Percentiles rank a stretch among this genome's conserved stretches.
These are phyloP conservation scores for Linnaemya vulpina DNA, from an alignment of 2,888 invertebrate species.

Conservation along the genomic window DNA sequence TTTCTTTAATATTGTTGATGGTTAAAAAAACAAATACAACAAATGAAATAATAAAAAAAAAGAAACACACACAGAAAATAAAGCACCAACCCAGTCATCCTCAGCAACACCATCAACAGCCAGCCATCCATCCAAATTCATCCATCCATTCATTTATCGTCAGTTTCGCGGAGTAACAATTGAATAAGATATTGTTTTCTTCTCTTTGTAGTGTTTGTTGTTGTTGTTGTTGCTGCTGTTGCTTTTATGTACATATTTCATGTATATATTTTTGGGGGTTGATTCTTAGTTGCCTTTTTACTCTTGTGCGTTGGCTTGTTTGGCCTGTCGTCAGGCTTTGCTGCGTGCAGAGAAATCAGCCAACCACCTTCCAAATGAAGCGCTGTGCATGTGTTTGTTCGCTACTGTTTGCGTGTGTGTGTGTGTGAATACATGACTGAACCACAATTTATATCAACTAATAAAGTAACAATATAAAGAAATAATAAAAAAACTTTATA, in stretches of 20 bases:
- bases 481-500: conserved; percentile 31
- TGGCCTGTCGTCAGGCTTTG: conserved; percentile 23
- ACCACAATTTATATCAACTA: conserved; percentile 59
- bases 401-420: not conserved
- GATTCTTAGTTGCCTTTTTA: conserved; percentile 54
- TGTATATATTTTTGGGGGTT: conserved; percentile 59
- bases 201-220: conserved; percentile 52
- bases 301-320: conserved; percentile 42
- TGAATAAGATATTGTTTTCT: conserved; percentile 56
- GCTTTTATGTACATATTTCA: too few relatives aligned
- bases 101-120: conserved; percentile 49
- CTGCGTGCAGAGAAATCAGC: conserved; percentile 61
- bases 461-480: conserved; percentile 62
- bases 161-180: conserved; percentile 72
- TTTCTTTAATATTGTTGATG: conserved; percentile 74
- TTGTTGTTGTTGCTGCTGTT: conserved; percentile 5
- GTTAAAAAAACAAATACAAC: conserved; percentile 59
- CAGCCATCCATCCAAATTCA: conserved; percentile 38
- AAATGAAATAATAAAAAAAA: conserved; percentile 46
- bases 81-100: conserved; percentile 53
- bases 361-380: conserved; percentile 61
- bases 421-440: conserved; percentile 5
- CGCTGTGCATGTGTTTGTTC: not conserved
- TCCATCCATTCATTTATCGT: conserved; percentile 35
- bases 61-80: not conserved